These are phyloP conservation scores for Periphyllus acericola DNA, from an alignment of 2,888 invertebrate species.

Conservation along the genomic window DNA sequence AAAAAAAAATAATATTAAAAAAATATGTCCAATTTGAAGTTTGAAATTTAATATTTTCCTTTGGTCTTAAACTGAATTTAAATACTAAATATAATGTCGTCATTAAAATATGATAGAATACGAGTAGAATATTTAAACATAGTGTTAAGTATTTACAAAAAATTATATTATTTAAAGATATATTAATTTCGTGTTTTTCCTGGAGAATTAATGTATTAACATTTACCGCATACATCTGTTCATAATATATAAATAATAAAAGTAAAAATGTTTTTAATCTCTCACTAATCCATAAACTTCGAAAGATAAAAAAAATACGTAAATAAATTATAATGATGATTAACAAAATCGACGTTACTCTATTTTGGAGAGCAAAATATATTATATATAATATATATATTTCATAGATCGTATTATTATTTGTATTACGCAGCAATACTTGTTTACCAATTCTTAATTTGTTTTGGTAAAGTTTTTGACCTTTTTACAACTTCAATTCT, in stretches of 20 bases:
- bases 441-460: not conserved
- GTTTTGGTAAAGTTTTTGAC: not conserved
- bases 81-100: not conserved
- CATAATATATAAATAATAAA: not conserved
- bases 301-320: conserved; percentile 4
- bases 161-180: not conserved
- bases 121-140: not conserved
- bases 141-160: not conserved
- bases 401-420: not conserved
- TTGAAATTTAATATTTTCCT: not conserved
- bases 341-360: not conserved
- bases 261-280: not conserved
- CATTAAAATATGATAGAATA: conserved; percentile 6
- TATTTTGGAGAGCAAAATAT: not conserved
- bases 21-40: not conserved
- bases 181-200: not conserved
- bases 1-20: no score
- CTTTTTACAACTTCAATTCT: conserved; percentile 24
- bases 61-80: conserved; percentile 1
- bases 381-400: not conserved
- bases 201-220: conserved; percentile 15
- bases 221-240: not conserved
- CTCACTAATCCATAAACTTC: conserved; percentile 2
- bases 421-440: not conserved
- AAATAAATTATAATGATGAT: conserved; percentile 5